A percentile compares a stretch with the other conserved stretches of the same genome.
phyloP scores from a whole-genome alignment of 2,113 vertebrate genomes.

The Chamaea fasciata region DNA sequence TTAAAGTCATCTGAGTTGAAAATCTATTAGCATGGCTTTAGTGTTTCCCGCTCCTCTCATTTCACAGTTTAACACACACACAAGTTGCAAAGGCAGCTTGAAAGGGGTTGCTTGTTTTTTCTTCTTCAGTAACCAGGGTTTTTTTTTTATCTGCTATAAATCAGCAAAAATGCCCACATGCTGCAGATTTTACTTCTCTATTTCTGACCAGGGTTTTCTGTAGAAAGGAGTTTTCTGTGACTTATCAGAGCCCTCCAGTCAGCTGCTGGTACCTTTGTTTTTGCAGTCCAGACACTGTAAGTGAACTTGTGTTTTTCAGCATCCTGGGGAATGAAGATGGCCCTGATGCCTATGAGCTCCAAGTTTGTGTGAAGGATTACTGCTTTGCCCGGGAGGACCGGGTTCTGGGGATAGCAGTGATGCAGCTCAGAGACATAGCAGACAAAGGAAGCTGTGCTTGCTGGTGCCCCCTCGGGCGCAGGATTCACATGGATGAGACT shows the following conservation, averaged over 20 bases:
- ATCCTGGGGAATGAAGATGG: conserved; percentile 90
- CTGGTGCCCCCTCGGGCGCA: conserved; percentile 90
- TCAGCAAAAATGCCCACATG: neutral
- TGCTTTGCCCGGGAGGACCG: conserved; percentile 96
- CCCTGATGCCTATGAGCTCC: conserved; percentile 93
- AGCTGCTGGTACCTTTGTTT: neutral
- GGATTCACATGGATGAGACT: conserved; percentile 93
- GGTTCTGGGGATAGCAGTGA: conserved; percentile 86
- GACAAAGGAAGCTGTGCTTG: conserved; percentile 91
- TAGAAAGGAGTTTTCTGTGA: neutral
- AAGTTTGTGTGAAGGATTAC: conserved; percentile 96
- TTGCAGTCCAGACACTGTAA: neutral
- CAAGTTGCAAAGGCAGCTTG: neutral
- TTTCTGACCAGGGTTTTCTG: neutral
- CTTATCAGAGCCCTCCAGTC: neutral
- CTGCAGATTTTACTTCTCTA: neutral
- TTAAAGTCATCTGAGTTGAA: neutral
- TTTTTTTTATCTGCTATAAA: neutral
- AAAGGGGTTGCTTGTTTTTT: neutral
- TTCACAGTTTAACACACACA: neutral
- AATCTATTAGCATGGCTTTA: neutral
- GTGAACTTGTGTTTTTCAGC: conserved; percentile 62
- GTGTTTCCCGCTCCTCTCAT: neutral
- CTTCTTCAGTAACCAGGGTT: neutral
- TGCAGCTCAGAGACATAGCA: conserved; percentile 87